These are phyloP conservation scores for Nixonia krombeini DNA, from an alignment of 1,140 invertebrate genomes.

Conservation along the genomic window DNA sequence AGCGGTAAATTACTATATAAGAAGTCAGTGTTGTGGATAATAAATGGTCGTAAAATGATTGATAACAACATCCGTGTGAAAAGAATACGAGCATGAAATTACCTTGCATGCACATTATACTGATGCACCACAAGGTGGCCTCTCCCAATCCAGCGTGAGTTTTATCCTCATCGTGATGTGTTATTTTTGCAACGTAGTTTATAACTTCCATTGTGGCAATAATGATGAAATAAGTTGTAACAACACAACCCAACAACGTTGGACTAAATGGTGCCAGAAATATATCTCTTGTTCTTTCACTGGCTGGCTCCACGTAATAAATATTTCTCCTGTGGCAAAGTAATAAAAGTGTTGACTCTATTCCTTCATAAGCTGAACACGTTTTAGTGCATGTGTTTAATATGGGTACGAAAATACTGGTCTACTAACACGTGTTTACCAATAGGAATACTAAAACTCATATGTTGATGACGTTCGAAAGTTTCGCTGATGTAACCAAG, in stretches of 20 bases:
- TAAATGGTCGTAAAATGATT: no score
- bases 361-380: not conserved
- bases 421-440: slow-evolving; percentile 73
- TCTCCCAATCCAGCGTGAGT: slow-evolving; percentile 70
- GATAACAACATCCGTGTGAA: slow-evolving; percentile 17
- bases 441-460: slow-evolving; percentile 76
- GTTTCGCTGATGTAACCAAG: slow-evolving; percentile 74
- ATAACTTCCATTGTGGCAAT: slow-evolving; percentile 71
- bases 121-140: slow-evolving; percentile 74
- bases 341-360: not conserved
- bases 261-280: slow-evolving; percentile 76
- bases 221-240: slow-evolving; percentile 70
- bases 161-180: slow-evolving; percentile 52
- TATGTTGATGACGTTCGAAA: slow-evolving; percentile 69
- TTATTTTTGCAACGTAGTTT: slow-evolving; percentile 58
- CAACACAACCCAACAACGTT: slow-evolving; percentile 71
- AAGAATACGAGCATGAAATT: slow-evolving; percentile 1
- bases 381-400: not conserved
- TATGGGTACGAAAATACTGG: not conserved
- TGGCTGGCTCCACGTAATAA: slow-evolving; percentile 75
- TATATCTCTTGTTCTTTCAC: slow-evolving; percentile 75
- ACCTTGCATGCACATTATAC: slow-evolving; percentile 78
- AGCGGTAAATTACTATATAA: no score
- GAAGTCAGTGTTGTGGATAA: no score
- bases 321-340: slow-evolving; percentile 75